These are phyloP conservation scores for Ceratotherium simum DNA, from an alignment of 2,113 vertebrate species.

Conservation along the genomic window DNA sequence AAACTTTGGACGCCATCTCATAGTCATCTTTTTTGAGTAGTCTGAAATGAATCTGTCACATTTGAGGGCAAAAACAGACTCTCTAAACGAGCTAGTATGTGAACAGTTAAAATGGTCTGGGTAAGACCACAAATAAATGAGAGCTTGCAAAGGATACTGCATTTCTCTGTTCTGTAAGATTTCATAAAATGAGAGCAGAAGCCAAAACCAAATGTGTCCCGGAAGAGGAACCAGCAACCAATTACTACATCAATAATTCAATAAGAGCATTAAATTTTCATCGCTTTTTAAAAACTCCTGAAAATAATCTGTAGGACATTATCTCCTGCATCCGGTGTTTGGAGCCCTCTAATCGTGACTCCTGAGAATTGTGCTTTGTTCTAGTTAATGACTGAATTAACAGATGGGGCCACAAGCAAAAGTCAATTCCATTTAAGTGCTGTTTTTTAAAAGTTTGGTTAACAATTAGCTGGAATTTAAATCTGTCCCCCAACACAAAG, in stretches of 20 bases:
- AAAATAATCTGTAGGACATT: constrained; percentile 20
- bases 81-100: not conserved
- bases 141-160: not conserved
- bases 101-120: not conserved
- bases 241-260: constrained; percentile 67
- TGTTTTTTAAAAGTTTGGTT: not conserved
- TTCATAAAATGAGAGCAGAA: constrained; percentile 37
- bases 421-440: not conserved
- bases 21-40: not conserved
- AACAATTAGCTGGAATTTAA: constrained; percentile 55
- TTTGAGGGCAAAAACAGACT: not conserved
- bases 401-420: constrained; percentile 42
- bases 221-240: constrained; percentile 44
- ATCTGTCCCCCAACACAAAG: not conserved
- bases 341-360: not conserved
- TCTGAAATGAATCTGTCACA: not conserved
- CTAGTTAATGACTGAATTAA: constrained; percentile 49
- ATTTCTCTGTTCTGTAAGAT: constrained; percentile 35
- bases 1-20: not conserved
- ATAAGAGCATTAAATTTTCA: constrained; percentile 56
- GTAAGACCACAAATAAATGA: constrained; percentile 16
- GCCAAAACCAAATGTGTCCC: constrained; percentile 41
- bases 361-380: constrained; percentile 6
- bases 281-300: not conserved
- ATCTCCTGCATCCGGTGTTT: not conserved